Evolutionary conservation across 2,888 invertebrate species (phyloP).

Genomic region (Thumatha senex): DNA sequence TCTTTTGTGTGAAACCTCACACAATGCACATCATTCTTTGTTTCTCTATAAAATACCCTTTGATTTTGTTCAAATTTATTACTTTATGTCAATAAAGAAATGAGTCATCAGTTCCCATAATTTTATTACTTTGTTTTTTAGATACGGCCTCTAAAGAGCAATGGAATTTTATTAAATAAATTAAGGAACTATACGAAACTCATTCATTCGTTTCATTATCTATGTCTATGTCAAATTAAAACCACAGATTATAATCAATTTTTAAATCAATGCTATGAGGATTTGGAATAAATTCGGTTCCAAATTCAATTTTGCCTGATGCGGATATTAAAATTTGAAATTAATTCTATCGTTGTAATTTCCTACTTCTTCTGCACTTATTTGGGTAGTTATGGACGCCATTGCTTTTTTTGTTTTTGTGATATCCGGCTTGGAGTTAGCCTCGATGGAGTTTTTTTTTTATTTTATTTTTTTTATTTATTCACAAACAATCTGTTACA

Average conservation of each 20-base stretch:
- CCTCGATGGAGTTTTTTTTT: too few relatives aligned
- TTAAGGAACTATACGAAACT: slow-evolving; percentile 1
- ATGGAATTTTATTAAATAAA: neutral
- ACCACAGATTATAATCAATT: slow-evolving; percentile 5
- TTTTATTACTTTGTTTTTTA: slow-evolving; percentile 2
- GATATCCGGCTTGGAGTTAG: too few relatives aligned
- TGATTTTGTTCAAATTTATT: too few relatives aligned
- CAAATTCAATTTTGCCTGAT: neutral
- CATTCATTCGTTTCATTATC: slow-evolving; percentile 3
- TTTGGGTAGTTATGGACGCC: too few relatives aligned
- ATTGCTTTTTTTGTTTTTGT: too few relatives aligned
- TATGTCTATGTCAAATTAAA: slow-evolving; percentile 4
- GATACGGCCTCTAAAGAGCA: slow-evolving; percentile 1
- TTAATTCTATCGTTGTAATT: neutral
- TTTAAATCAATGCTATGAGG: neutral
- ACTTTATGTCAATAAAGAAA: too few relatives aligned
- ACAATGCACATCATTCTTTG: too few relatives aligned
- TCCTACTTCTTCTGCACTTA: neutral
- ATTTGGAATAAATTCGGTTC: neutral
- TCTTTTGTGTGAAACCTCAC: neutral
- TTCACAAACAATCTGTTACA: too few relatives aligned
- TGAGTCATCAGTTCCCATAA: too few relatives aligned
- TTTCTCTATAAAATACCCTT: too few relatives aligned
- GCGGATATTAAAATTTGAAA: slow-evolving; percentile 1
- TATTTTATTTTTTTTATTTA: too few relatives aligned